Conservation (phyloP, 1,140 invertebrate species). For the Thaumetopoea pityocampa region DNA sequence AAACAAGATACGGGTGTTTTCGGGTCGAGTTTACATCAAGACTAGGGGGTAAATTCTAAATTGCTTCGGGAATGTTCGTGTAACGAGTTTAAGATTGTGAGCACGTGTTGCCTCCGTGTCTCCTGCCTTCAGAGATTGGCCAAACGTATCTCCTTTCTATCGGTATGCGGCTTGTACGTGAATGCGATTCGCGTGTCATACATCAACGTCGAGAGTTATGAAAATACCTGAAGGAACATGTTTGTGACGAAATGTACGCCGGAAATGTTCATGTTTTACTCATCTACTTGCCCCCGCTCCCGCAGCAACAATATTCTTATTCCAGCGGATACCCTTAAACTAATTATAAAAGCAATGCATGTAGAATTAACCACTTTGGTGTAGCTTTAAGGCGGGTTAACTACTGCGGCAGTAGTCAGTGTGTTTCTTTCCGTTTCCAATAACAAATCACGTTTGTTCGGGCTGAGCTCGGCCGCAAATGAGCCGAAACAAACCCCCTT, state of each 20-base stretch:
- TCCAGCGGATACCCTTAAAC: too few species aligned
- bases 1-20: conserved; percentile 16
- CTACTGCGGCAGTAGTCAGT: conserved; percentile 35
- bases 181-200: conserved; percentile 35
- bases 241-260: conserved; percentile 24
- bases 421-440: conserved; percentile 40
- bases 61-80: conserved; percentile 38
- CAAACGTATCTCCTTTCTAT: conserved; percentile 45
- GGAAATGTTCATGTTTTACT: conserved; percentile 5
- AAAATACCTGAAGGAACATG: conserved; percentile 59
- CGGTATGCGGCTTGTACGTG: conserved; percentile 25
- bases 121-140: conserved; percentile 45
- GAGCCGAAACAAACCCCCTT: conserved; percentile 63
- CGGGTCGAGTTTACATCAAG: conserved; percentile 24
- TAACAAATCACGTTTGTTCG: conserved; percentile 62
- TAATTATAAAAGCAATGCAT: conserved; percentile 29
- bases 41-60: conserved; percentile 49
- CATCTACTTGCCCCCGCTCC: too few species aligned
- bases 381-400: conserved; percentile 18
- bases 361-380: conserved; percentile 21
- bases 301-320: conserved; percentile 2
- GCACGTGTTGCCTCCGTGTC: conserved; percentile 43
- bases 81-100: conserved; percentile 64
- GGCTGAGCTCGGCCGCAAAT: conserved; percentile 53
- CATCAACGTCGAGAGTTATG: conserved; percentile 63